These are phyloP conservation scores for Ctena decussata DNA, from an alignment of 2,888 invertebrate species.

Conservation along the genomic window DNA sequence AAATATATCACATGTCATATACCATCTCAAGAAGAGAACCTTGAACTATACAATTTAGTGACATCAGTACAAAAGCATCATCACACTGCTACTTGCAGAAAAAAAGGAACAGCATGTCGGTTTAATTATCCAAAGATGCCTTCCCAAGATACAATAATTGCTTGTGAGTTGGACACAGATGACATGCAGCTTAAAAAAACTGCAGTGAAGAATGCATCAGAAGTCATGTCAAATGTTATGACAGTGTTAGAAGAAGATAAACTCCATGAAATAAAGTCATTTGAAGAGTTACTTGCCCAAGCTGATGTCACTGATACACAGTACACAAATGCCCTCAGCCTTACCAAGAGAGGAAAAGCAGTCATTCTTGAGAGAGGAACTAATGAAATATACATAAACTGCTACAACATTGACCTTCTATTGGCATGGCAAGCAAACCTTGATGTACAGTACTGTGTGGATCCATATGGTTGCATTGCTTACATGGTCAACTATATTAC, in stretches of 20 bases:
- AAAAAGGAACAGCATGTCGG: slow-evolving; percentile 39
- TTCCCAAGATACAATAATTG: slow-evolving; percentile 23
- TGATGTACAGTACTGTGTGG: slow-evolving; percentile 60
- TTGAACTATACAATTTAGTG: slow-evolving; percentile 17
- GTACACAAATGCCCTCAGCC: slow-evolving; percentile 37
- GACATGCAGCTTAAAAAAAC: slow-evolving; percentile 11
- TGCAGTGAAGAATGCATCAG: slow-evolving; percentile 20
- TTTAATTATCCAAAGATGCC: slow-evolving; percentile 43
- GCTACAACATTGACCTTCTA: slow-evolving; percentile 40
- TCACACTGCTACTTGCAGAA: slow-evolving; percentile 55
- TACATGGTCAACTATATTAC: slow-evolving; percentile 60
- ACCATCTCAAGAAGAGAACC: slow-evolving; percentile 36
- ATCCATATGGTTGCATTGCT: slow-evolving; percentile 55
- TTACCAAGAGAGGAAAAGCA: slow-evolving; percentile 41
- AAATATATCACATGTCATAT: slow-evolving; percentile 42
- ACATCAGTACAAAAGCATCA: slow-evolving; percentile 50
- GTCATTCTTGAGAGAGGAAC: slow-evolving; percentile 32
- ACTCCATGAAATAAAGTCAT: neutral
- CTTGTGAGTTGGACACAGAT: neutral
- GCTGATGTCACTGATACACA: slow-evolving; percentile 23
- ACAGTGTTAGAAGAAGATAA: slow-evolving; percentile 9
- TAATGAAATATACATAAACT: slow-evolving; percentile 24
- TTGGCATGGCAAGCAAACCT: slow-evolving; percentile 55
- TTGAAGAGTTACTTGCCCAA: slow-evolving; percentile 20
- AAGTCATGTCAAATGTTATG: neutral